Conservation (phyloP, 2,888 invertebrate species). For the Terebella lapidaria region DNA sequence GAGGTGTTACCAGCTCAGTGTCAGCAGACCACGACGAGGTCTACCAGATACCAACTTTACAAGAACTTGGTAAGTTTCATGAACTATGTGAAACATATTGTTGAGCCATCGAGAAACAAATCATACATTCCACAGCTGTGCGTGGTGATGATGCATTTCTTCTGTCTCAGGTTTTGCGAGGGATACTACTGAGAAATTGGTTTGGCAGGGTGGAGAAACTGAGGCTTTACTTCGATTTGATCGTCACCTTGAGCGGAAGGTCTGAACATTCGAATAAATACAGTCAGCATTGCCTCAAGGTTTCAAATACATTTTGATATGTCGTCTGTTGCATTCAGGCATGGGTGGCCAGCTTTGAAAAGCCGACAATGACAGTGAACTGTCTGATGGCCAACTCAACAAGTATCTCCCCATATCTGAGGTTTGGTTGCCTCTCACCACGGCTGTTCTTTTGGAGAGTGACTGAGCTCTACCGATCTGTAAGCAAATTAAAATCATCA, state of each 20-base stretch:
- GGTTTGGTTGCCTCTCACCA: constrained; percentile 80
- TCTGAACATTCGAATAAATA: too few species aligned
- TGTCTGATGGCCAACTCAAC: constrained; percentile 77
- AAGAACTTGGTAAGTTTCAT: constrained; percentile 69
- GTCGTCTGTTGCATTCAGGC: too few species aligned
- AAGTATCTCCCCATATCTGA: constrained; percentile 76
- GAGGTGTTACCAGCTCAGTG: constrained; percentile 66
- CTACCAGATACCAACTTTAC: constrained; percentile 78
- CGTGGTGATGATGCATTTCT: too few species aligned
- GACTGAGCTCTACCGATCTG: constrained; percentile 63
- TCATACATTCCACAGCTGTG: too few species aligned
- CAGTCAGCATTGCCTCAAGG: too few species aligned
- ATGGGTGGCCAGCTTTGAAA: constrained; percentile 84
- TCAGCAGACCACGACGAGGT: constrained; percentile 73
- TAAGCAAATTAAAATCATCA: too few species aligned
- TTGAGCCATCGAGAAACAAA: too few species aligned
- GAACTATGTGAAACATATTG: too few species aligned
- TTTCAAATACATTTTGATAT: too few species aligned
- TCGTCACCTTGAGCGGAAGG: constrained; percentile 53
- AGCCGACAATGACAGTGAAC: constrained; percentile 84
- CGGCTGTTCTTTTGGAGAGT: constrained; percentile 78
- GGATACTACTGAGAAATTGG: too few species aligned
- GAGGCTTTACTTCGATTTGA: constrained; percentile 69
- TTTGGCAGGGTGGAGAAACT: constrained; percentile 76
- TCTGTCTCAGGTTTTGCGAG: too few species aligned